A percentile compares a stretch with the other conserved stretches of the same genome.
Evolutionary conservation across 1,140 invertebrate species (phyloP).

Genomic region (Drosophila lacteicornis): DNA sequence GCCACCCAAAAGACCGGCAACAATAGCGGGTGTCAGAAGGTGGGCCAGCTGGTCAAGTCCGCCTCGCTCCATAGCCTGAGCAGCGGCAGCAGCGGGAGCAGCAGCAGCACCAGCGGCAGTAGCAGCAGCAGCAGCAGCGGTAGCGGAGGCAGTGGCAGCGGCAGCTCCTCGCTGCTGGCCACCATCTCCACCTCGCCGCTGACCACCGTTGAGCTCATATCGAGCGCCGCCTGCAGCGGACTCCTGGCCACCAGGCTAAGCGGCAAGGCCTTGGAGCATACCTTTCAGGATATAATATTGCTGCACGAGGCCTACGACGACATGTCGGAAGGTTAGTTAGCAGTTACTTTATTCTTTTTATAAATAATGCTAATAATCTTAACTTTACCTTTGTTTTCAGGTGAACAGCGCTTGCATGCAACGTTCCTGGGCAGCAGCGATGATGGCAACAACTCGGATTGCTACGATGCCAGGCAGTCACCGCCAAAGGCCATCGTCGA

Average conservation of each 20-base stretch:
- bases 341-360: too few species aligned
- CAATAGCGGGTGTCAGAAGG: constrained; percentile 39
- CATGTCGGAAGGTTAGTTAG: constrained; percentile 88
- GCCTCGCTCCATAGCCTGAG: constrained; percentile 76
- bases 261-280: constrained; percentile 76
- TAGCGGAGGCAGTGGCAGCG: constrained; percentile 50
- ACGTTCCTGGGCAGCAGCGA: constrained; percentile 82
- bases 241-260: constrained; percentile 74
- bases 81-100: constrained; percentile 65
- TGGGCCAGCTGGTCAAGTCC: constrained; percentile 75
- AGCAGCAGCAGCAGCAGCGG: constrained; percentile 48
- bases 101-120: constrained; percentile 42
- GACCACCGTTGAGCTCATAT: constrained; percentile 79
- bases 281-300: constrained; percentile 81
- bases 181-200: constrained; percentile 79
- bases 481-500: constrained; percentile 96
- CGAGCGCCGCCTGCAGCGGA: constrained; percentile 74
- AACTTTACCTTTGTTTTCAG: constrained; percentile 24
- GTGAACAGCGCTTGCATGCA: constrained; percentile 80
- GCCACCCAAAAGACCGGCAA: constrained; percentile 67
- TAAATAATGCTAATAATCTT: neutral
- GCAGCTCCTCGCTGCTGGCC: constrained; percentile 78
- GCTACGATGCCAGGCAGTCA: constrained; percentile 87
- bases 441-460: constrained; percentile 83
- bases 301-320: constrained; percentile 85